phyloP scores from a whole-genome alignment of 1,140 invertebrate genomes.

The Acromyrmex heyeri region DNA sequence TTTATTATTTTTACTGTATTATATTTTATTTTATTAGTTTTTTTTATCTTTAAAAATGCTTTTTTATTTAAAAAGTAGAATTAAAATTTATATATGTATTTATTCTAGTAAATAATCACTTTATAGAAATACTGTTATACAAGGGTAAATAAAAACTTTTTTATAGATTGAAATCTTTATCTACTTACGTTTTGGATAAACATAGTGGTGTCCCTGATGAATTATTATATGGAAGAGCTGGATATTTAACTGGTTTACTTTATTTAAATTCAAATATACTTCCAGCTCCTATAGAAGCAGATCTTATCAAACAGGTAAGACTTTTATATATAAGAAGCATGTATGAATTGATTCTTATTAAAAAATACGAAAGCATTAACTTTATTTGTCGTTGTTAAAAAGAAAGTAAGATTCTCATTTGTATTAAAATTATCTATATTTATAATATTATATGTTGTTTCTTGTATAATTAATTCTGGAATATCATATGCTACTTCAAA shows the following conservation, averaged over 20 bases:
- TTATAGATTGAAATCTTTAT: constrained; percentile 87
- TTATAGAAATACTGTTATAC: background rate
- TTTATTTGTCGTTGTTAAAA: constrained; percentile 1
- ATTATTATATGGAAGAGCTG: constrained; percentile 93
- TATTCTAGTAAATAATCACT: background rate
- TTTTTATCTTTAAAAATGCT: background rate
- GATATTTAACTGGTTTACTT: constrained; percentile 93
- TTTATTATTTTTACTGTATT: background rate
- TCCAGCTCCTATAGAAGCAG: constrained; percentile 83
- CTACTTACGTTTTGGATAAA: constrained; percentile 86
- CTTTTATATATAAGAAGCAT: background rate
- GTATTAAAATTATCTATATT: constrained; percentile 56
- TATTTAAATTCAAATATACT: constrained; percentile 90
- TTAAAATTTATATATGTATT: background rate
- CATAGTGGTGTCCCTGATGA: constrained; percentile 91
- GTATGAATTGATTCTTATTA: background rate
- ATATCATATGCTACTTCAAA: constrained; percentile 86
- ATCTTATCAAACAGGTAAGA: constrained; percentile 84
- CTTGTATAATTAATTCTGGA: constrained; percentile 90
- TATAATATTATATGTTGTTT: constrained; percentile 87
- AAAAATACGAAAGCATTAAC: background rate
- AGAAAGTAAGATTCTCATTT: constrained; percentile 15
- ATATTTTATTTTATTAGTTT: background rate
- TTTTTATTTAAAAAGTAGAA: constrained; percentile 4
- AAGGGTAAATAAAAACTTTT: constrained; percentile 1